phyloP scores from a whole-genome alignment of 2,888 invertebrate species.

The Tortricodes alternella region DNA sequence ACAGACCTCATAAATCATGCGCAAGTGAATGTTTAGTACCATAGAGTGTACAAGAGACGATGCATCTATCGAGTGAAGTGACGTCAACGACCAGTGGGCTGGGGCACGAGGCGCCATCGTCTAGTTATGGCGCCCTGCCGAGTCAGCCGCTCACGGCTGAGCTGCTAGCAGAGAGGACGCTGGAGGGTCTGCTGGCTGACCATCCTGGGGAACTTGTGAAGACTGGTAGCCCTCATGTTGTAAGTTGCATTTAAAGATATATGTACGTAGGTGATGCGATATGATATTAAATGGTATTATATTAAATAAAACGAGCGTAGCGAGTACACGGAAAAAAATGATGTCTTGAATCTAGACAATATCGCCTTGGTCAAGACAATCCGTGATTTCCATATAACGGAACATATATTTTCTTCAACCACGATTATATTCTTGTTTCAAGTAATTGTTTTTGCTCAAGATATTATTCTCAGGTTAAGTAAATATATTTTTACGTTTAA shows the following conservation, averaged over 20 bases:
- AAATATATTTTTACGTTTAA: no score
- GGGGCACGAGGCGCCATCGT: slow-evolving; percentile 76
- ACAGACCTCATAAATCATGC: slow-evolving; percentile 9
- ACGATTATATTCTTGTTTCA: no score
- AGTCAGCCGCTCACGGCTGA: slow-evolving; percentile 89
- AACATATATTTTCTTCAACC: no score
- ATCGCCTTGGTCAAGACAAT: no score
- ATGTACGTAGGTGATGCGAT: not conserved
- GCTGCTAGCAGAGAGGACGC: slow-evolving; percentile 90
- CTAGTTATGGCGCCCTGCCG: slow-evolving; percentile 70
- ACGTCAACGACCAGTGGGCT: slow-evolving; percentile 86
- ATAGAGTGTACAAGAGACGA: slow-evolving; percentile 62
- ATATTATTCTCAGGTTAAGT: no score
- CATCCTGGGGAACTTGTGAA: slow-evolving; percentile 96
- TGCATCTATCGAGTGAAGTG: slow-evolving; percentile 92
- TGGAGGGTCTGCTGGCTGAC: slow-evolving; percentile 92
- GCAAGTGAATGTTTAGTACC: slow-evolving; percentile 31
- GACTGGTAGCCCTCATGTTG: slow-evolving; percentile 97
- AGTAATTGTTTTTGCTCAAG: no score
- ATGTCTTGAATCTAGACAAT: no score
- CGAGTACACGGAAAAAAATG: no score
- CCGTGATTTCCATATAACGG: no score
- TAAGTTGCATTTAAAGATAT: slow-evolving; percentile 68
- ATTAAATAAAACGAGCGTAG: no score
- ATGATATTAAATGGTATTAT: no score